Conservation (phyloP, 2,888 invertebrate genomes). For the Euzophera pinguis region DNA sequence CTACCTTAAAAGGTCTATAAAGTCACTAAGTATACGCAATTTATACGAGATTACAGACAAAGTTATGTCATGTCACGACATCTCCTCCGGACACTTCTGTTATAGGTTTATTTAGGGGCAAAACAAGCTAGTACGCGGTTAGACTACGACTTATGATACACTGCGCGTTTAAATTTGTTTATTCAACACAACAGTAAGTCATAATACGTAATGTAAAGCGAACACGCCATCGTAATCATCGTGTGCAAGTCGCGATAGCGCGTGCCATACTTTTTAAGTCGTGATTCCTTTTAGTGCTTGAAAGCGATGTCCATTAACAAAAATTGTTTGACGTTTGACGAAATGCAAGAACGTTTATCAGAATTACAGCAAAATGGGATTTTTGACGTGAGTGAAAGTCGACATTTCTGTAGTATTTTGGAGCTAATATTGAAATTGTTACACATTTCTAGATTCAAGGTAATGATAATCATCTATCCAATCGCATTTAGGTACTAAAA, state of each 20-base stretch:
- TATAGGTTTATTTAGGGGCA: slow-evolving; percentile 22
- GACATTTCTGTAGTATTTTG: not conserved
- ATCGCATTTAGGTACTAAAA: not conserved
- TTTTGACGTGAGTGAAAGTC: slow-evolving; percentile 1
- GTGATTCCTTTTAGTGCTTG: slow-evolving; percentile 9
- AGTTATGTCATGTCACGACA: slow-evolving; percentile 76
- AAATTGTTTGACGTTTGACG: slow-evolving; percentile 4
- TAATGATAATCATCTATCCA: not conserved
- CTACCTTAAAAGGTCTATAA: slow-evolving; percentile 77
- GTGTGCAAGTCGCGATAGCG: slow-evolving; percentile 4
- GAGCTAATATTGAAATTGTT: not conserved
- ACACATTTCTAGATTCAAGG: not conserved
- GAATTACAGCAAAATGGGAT: slow-evolving; percentile 2
- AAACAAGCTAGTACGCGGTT: not conserved
- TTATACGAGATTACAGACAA: slow-evolving; percentile 66
- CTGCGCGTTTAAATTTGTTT: not conserved
- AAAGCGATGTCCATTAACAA: slow-evolving; percentile 13
- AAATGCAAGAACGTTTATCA: slow-evolving; percentile 1
- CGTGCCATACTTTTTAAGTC: slow-evolving; percentile 12
- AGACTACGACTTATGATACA: not conserved
- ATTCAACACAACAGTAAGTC: not conserved
- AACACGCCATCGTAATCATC: slow-evolving; percentile 6
- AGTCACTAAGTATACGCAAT: slow-evolving; percentile 76
- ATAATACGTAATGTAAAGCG: slow-evolving; percentile 7
- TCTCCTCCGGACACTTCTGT: slow-evolving; percentile 68